Conservation (phyloP, 37 sponge, comb jelly and placozoan genomes). For the Agelas oroides region DNA sequence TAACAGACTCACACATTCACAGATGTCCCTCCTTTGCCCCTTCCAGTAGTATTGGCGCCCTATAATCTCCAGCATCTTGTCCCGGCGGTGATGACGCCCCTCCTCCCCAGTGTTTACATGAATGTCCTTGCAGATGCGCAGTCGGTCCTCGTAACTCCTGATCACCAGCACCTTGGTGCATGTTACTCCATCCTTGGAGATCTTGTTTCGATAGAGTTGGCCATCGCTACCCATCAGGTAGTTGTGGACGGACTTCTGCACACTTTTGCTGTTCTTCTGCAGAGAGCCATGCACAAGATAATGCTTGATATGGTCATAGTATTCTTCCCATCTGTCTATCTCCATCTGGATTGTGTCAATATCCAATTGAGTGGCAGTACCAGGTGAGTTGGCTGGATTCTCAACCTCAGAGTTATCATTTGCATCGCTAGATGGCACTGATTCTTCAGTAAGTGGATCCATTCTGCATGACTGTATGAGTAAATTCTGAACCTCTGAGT, state of each 20-base stretch:
- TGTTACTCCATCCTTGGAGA: neutral
- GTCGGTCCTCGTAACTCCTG: slow-evolving; percentile 39
- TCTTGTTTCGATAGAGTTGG: slow-evolving; percentile 2
- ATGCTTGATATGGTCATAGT: slow-evolving; percentile 36
- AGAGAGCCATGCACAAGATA: slow-evolving; percentile 5
- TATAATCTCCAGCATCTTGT: slow-evolving; percentile 48
- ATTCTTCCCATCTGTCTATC: slow-evolving; percentile 33
- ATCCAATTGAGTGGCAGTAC: too few species aligned
- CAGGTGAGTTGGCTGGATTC: too few species aligned
- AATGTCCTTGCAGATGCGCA: slow-evolving; percentile 29
- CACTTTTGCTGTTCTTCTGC: neutral
- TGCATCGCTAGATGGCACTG: too few species aligned
- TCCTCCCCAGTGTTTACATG: slow-evolving; percentile 28
- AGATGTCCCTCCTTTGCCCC: slow-evolving; percentile 49
- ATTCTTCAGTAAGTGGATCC: too few species aligned
- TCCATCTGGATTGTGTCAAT: slow-evolving; percentile 1
- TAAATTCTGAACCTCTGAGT: too few species aligned
- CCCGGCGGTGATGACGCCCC: slow-evolving; percentile 32
- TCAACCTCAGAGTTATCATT: too few species aligned
- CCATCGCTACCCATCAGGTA: slow-evolving; percentile 27
- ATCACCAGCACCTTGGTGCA: slow-evolving; percentile 9
- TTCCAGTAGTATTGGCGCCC: slow-evolving; percentile 52
- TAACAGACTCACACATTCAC: slow-evolving; percentile 50
- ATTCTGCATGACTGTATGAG: too few species aligned
- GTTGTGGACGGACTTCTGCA: slow-evolving; percentile 5